phyloP scores from a whole-genome alignment of 2,797 vertebrate genomes.

The Melanotaenia parkinsoni region DNA sequence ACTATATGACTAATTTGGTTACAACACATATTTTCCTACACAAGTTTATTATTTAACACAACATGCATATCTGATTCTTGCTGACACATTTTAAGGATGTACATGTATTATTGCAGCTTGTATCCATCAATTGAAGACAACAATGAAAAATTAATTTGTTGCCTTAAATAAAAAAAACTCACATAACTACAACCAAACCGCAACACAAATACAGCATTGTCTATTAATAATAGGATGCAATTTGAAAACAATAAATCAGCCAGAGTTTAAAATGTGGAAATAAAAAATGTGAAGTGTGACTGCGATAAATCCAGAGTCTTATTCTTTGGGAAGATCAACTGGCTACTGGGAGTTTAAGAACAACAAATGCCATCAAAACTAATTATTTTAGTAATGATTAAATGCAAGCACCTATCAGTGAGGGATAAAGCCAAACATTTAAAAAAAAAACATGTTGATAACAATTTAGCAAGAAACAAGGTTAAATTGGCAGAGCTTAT shows the following conservation, averaged over 20 bases:
- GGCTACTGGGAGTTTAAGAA: slow-evolving; percentile 27
- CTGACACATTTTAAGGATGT: neutral
- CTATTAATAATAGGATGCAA: slow-evolving; percentile 17
- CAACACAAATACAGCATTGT: neutral
- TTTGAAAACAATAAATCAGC: slow-evolving; percentile 30
- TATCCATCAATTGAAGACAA: neutral
- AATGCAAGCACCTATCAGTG: slow-evolving; percentile 27
- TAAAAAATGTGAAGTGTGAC: slow-evolving; percentile 14
- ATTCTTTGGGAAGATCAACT: slow-evolving; percentile 29
- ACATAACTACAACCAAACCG: too few species aligned
- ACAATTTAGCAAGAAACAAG: slow-evolving; percentile 27
- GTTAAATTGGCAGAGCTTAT: slow-evolving; percentile 37
- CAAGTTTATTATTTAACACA: too few species aligned
- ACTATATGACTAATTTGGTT: too few species aligned
- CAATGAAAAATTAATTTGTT: neutral
- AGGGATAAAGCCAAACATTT: slow-evolving; percentile 25
- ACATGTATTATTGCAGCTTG: neutral
- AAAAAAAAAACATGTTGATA: slow-evolving; percentile 28
- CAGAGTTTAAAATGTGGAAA: slow-evolving; percentile 16
- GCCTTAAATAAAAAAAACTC: too few species aligned
- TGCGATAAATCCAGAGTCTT: neutral
- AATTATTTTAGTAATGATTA: slow-evolving; percentile 41
- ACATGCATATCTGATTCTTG: neutral
- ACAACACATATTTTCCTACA: too few species aligned
- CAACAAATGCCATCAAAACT: slow-evolving; percentile 38